Percentiles rank a stretch among this genome's conserved stretches.
phyloP scores from a whole-genome alignment of 2,113 vertebrate species.

The Corapipo altera region DNA sequence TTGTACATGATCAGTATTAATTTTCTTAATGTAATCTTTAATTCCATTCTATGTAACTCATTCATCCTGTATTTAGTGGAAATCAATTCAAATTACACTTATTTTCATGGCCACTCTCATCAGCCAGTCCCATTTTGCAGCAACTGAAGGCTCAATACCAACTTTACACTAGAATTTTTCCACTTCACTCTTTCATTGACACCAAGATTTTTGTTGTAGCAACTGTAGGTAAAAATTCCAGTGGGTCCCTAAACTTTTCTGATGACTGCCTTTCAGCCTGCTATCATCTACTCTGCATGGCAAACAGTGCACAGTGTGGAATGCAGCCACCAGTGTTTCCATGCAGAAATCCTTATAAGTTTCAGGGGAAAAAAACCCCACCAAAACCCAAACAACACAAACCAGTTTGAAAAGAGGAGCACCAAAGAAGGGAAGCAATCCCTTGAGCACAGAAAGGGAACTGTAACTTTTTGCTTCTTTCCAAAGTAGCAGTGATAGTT shows the following conservation, averaged over 20 bases:
- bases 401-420: neutral
- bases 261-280: neutral
- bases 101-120: neutral
- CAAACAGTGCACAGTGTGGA: neutral
- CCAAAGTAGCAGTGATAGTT: neutral
- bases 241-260: neutral
- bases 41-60: neutral
- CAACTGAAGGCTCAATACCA: neutral
- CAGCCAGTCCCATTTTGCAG: neutral
- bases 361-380: neutral
- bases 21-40: neutral
- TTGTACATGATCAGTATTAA: neutral
- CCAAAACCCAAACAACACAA: neutral
- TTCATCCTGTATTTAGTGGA: neutral
- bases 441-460: neutral
- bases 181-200: neutral
- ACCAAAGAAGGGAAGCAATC: neutral
- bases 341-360: neutral
- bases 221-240: neutral
- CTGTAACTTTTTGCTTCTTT: neutral
- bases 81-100: neutral
- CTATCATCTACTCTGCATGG: neutral
- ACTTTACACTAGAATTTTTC: neutral
- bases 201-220: neutral
- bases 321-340: neutral